These are phyloP conservation scores for Proterorhinus semilunaris DNA, from an alignment of 2,113 vertebrate genomes.

Conservation along the genomic window DNA sequence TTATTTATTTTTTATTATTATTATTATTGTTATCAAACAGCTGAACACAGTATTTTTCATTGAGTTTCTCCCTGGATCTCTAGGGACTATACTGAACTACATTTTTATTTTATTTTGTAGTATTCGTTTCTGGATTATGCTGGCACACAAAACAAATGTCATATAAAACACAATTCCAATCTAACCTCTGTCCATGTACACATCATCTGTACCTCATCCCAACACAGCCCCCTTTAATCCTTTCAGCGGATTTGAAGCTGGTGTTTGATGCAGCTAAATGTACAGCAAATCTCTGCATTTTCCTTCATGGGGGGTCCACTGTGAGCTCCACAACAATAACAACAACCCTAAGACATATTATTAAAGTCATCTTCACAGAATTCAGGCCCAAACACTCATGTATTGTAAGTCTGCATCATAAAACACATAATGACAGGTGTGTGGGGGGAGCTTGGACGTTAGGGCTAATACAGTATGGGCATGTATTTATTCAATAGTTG, in stretches of 20 bases:
- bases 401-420: neutral
- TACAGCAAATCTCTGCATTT: slow-evolving; percentile 37
- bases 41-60: too few species aligned
- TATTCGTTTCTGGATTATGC: too few species aligned
- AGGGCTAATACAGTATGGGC: neutral
- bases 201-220: slow-evolving; percentile 26
- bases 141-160: too few species aligned
- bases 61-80: too few species aligned
- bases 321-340: slow-evolving; percentile 3
- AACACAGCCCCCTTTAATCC: slow-evolving; percentile 49
- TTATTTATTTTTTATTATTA: too few species aligned
- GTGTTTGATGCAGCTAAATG: slow-evolving; percentile 40
- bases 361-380: neutral
- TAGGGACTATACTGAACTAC: too few species aligned
- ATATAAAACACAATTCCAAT: too few species aligned
- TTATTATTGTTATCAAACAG: too few species aligned
- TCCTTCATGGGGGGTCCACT: neutral
- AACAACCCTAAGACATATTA: slow-evolving; percentile 10
- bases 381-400: neutral
- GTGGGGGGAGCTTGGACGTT: neutral
- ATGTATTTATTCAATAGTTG: neutral
- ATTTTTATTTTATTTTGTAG: too few species aligned
- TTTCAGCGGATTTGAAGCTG: slow-evolving; percentile 50
- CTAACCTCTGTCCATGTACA: neutral
- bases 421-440: neutral